A percentile compares a stretch with the other conserved stretches of the same genome.
Evolutionary conservation across 2,888 invertebrate species (phyloP).

Genomic region (Drosophila setosimentum): DNA sequence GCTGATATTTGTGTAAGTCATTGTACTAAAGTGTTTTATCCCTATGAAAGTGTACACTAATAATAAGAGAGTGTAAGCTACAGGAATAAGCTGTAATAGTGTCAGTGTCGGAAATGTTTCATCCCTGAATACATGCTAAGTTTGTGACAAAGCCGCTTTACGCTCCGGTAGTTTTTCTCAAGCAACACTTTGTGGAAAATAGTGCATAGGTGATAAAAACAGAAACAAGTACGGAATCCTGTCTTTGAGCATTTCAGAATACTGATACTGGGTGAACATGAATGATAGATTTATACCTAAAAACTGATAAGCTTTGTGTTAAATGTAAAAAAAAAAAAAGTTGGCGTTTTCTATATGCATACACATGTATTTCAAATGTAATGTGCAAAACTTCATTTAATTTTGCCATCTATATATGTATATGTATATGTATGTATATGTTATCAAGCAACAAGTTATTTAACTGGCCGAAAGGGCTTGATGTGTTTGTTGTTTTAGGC

Average conservation of each 20-base stretch:
- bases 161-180: neutral
- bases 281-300: neutral
- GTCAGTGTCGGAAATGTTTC: neutral
- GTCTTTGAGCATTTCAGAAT: neutral
- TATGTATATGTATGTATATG: neutral
- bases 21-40: neutral
- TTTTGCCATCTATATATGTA: neutral
- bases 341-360: neutral
- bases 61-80: neutral
- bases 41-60: neutral
- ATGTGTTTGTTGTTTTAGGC: conserved; percentile 28
- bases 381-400: neutral
- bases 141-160: neutral
- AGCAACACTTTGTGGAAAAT: neutral
- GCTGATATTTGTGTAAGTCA: neutral
- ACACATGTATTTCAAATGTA: neutral
- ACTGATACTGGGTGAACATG: neutral
- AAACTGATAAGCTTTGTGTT: neutral
- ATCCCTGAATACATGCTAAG: neutral
- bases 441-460: conserved; percentile 7
- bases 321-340: neutral
- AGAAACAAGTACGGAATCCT: neutral
- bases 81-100: neutral
- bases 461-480: neutral
- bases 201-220: neutral